Conservation (phyloP, 2,888 invertebrate species). For the Eupithecia inturbata region DNA sequence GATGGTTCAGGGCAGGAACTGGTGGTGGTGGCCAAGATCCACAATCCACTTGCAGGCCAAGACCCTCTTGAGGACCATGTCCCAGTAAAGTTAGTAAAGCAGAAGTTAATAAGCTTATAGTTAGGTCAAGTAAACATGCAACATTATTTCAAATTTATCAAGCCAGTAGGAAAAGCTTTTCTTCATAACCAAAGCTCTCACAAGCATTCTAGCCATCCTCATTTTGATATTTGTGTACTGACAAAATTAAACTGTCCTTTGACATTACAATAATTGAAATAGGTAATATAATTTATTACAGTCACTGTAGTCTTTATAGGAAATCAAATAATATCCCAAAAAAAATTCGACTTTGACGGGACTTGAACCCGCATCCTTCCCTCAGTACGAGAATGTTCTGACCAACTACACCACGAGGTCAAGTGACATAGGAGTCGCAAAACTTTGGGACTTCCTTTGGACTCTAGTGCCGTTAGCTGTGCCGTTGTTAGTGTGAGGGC, state of each 20-base stretch:
- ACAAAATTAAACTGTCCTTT: not conserved
- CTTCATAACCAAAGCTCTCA: not conserved
- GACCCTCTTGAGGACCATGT: not conserved
- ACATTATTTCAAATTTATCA: too few species aligned
- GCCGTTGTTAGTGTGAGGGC: too few species aligned
- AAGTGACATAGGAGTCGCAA: too few species aligned
- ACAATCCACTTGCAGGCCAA: not conserved
- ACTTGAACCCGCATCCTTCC: too few species aligned
- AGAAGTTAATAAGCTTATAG: not conserved
- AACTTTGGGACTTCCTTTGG: too few species aligned
- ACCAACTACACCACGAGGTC: too few species aligned
- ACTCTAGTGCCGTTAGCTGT: too few species aligned
- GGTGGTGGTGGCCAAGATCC: not conserved
- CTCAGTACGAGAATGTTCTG: too few species aligned
- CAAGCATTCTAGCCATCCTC: not conserved
- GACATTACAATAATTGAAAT: not conserved
- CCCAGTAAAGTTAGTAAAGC: not conserved
- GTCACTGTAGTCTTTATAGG: not conserved
- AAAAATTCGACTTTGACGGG: too few species aligned
- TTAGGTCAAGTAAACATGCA: too few species aligned
- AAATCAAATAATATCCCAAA: too few species aligned
- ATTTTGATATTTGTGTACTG: not conserved
- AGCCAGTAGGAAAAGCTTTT: not conserved
- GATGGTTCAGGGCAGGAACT: not conserved
- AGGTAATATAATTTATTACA: not conserved